These are phyloP conservation scores for Nansenia antarctica DNA, from an alignment of 2,113 vertebrate genomes.

Conservation along the genomic window DNA sequence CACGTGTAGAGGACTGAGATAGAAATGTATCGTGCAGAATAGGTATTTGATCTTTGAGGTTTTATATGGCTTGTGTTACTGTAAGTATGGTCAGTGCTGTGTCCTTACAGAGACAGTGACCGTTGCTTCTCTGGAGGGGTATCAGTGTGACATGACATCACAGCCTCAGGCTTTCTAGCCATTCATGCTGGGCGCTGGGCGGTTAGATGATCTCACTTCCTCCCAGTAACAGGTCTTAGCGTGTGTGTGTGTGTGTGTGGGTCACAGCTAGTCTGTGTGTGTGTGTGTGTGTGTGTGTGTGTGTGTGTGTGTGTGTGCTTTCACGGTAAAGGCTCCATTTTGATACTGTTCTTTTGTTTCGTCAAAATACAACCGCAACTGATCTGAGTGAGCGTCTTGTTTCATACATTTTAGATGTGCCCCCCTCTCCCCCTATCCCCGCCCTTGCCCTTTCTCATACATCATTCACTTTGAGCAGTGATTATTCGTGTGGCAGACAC, in stretches of 20 bases:
- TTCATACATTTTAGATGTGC: neutral
- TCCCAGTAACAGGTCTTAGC: neutral
- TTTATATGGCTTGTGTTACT: constrained; percentile 28
- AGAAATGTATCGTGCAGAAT: no score
- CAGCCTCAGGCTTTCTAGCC: constrained; percentile 35
- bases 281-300: neutral
- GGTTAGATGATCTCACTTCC: constrained; percentile 27
- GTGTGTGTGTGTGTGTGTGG: neutral
- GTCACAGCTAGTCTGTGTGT: neutral
- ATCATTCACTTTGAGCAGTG: neutral
- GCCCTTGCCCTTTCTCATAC: neutral
- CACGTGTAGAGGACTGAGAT: no score
- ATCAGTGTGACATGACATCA: constrained; percentile 15
- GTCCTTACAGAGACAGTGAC: constrained; percentile 23
- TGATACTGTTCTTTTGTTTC: neutral
- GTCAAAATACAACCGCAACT: neutral
- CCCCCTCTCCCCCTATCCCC: neutral
- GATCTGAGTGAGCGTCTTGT: neutral
- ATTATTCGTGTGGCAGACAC: no score
- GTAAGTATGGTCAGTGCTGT: neutral
- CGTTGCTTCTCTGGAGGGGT: constrained; percentile 8
- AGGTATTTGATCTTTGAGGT: neutral
- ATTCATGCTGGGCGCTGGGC: constrained; percentile 5
- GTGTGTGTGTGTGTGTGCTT: neutral
- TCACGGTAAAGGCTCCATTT: neutral